Conservation (phyloP, 2,113 vertebrate genomes). For the Seriola dumerili region DNA sequence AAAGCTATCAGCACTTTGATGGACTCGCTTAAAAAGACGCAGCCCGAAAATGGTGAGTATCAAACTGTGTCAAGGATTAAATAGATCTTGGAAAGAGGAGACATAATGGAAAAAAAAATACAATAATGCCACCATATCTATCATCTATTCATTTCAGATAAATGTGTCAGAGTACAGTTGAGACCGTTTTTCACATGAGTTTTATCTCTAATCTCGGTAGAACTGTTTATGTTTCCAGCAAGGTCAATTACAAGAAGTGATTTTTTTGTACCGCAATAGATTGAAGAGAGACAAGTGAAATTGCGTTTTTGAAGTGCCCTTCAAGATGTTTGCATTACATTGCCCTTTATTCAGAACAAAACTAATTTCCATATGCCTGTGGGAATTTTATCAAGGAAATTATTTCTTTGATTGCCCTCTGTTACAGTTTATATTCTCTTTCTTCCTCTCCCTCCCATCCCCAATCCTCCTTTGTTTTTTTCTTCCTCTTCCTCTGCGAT, state of each 20-base stretch:
- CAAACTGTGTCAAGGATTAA: constrained; percentile 16
- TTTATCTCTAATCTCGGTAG: constrained; percentile 47
- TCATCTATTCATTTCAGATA: constrained; percentile 43
- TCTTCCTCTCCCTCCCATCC: constrained; percentile 22
- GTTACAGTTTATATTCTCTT: constrained; percentile 32
- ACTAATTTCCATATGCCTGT: constrained; percentile 47
- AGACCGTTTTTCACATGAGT: constrained; percentile 56
- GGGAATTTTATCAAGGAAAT: constrained; percentile 51
- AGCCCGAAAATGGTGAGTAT: constrained; percentile 97
- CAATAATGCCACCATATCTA: background rate
- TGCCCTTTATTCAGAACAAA: constrained; percentile 43
- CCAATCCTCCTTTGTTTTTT: background rate
- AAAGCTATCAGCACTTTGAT: constrained; percentile 99
- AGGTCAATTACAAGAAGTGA: constrained; percentile 59
- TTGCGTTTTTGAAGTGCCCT: constrained; percentile 60
- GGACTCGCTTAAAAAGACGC: constrained; percentile 99
- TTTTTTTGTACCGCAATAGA: constrained; percentile 18
- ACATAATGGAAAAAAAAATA: background rate
- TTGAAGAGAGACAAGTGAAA: constrained; percentile 46
- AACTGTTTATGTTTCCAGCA: constrained; percentile 53
- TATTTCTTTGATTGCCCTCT: constrained; percentile 62
- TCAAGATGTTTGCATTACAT: constrained; percentile 58
- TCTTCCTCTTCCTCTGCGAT: background rate
- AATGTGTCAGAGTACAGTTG: constrained; percentile 57
- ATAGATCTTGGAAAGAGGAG: constrained; percentile 3